phyloP scores from a whole-genome alignment of 2,113 vertebrate species.

The Podiceps cristatus region DNA sequence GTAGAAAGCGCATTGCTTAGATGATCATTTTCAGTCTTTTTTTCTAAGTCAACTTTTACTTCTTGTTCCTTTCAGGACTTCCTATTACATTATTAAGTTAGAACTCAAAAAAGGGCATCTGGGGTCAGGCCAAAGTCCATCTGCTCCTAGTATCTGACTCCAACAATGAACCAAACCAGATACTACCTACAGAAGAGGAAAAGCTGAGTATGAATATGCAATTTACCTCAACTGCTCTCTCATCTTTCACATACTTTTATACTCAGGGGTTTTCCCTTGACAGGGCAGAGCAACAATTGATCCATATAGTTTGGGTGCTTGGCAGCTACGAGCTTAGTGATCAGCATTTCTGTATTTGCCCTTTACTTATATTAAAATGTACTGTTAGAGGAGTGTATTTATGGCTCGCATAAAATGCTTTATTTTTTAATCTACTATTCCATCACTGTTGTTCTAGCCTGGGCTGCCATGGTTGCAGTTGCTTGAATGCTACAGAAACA shows the following conservation, averaged over 20 bases:
- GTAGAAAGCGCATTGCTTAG: neutral
- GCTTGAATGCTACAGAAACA: neutral
- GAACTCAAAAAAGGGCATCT: neutral
- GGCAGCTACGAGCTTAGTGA: neutral
- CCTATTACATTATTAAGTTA: neutral
- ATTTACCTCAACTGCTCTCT: neutral
- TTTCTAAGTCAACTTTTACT: neutral
- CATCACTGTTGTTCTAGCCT: neutral
- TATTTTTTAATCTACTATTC: neutral
- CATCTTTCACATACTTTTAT: neutral
- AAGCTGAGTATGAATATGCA: neutral
- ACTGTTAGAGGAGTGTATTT: neutral
- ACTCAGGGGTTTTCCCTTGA: neutral
- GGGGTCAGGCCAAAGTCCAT: neutral
- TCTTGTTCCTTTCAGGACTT: neutral
- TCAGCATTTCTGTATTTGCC: neutral
- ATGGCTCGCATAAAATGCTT: neutral
- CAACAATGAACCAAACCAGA: neutral
- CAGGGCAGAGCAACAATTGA: neutral
- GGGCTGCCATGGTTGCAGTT: neutral
- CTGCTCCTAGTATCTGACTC: neutral
- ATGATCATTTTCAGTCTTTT: neutral
- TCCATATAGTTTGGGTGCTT: neutral
- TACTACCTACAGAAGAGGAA: neutral
- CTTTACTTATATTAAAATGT: neutral